Base-by-base conservation (phyloP, 2,113 vertebrate species). In the Atrichornis clamosus region DNA sequence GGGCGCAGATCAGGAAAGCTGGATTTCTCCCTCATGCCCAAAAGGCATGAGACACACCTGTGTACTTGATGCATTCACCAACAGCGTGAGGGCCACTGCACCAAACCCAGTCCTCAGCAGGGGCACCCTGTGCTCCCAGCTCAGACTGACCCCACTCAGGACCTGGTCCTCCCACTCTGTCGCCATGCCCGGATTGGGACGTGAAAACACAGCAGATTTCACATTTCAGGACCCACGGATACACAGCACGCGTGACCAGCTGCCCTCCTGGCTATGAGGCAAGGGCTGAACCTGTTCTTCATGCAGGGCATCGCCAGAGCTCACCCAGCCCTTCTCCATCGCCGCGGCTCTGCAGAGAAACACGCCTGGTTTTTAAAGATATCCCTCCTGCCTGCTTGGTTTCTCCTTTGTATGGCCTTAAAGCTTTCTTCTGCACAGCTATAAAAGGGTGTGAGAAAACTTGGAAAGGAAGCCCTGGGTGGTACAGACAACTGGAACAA, bases 391-490 rank as follows among this genome's bases (percentile, higher is more conserved):
- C 67, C 67, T 30, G 10, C 68, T 46, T 0, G 5, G 50, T 22
- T 62, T 59, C 63, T 50, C 3, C 24, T 59, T 11, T 35, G 58
- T 58, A 49, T 15, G 39, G 79, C 78, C 88, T 62, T 67, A 86
- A 90, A 62, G 88, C 53, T 88, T 94, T 90, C 93, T 75, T 59
- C 85, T 80, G 79, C 42, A 0, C 68, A 78, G 90, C 79, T 92
- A 83, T 37, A 93, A 93, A 93, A 88, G 96, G 95, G 93, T 95
- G 95, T 90, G 90, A 96, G 92, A 84, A 90, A 88, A 95, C 93
- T 97, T 97, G 96, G 96, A 93, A 96, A 96, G 96, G 96, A 97
- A 97, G 69, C 87, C 79, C 85, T 95, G 95, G 95, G 96, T 96
- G 96, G 95, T 95, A 93, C 90, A 63, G 93, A 90, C 68, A 58